Percentiles rank a stretch among this genome's conserved stretches.
Conservation (phyloP, 1,140 invertebrate genomes). For the Diorhabda carinulata region DNA sequence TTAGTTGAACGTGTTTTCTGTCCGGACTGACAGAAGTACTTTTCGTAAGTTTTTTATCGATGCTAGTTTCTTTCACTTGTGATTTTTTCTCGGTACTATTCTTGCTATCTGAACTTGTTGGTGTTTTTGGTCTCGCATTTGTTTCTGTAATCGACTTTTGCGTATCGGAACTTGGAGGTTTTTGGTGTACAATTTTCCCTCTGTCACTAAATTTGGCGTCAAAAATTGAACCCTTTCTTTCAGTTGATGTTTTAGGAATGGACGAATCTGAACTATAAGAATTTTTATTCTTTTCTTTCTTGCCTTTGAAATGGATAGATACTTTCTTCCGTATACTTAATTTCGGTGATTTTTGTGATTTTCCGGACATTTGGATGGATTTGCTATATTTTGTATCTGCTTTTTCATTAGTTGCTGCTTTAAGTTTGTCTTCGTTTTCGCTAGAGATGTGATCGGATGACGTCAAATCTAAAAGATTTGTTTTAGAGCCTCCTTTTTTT, state of each 20-base stretch:
- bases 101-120: slow-evolving; percentile 34
- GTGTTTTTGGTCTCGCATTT: slow-evolving; percentile 33
- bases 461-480: slow-evolving; percentile 19
- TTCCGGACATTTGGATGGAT: slow-evolving; percentile 19
- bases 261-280: slow-evolving; percentile 13
- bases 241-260: slow-evolving; percentile 19
- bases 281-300: slow-evolving; percentile 39
- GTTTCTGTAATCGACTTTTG: slow-evolving; percentile 34
- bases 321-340: slow-evolving; percentile 41
- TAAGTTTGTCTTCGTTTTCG: slow-evolving; percentile 50
- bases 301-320: slow-evolving; percentile 46
- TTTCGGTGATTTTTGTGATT: slow-evolving; percentile 32
- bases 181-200: slow-evolving; percentile 29
- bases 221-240: slow-evolving; percentile 30
- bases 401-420: slow-evolving; percentile 43
- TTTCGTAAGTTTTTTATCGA: slow-evolving; percentile 33
- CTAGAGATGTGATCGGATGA: slow-evolving; percentile 38
- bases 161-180: slow-evolving; percentile 41
- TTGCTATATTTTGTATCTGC: slow-evolving; percentile 45
- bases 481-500: slow-evolving; percentile 18
- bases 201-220: slow-evolving; percentile 27
- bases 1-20: slow-evolving; percentile 36
- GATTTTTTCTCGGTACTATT: slow-evolving; percentile 27
- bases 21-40: slow-evolving; percentile 42
- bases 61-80: slow-evolving; percentile 21